Evolutionary conservation across 2,888 invertebrate genomes (phyloP), one percentile per base, ranked within the genome.

Genomic region (Dascillus cervinus): DNA sequence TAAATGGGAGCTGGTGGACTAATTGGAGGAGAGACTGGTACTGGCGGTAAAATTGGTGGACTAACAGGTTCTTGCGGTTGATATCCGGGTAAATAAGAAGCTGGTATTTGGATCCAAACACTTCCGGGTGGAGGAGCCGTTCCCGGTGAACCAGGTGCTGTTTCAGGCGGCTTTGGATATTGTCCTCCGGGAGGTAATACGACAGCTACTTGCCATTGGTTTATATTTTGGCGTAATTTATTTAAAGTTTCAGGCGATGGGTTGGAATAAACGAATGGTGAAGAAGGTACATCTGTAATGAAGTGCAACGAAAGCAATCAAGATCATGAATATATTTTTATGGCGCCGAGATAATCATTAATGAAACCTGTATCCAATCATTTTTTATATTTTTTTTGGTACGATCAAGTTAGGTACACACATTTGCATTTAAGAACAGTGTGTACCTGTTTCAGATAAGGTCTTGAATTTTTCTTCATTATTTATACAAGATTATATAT

Each of bases 201-300:
- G 11, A 53, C 48, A 1, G 52, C 49, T 9, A 56, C 42, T 33
- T 57, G 54, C 45, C 52, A 50, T 34, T 56, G 56, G 31, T 54
- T 53, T 9, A 53, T 41, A 29, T 51, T 44, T 29, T 39, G 39
- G 9, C 37, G 41, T 26, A 28, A 24, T 14, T 34, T 30, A n/a
- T 22, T 19, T 2, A 20, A 12, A 5, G 2, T 9, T 5, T n/a
- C 11, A 9, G 8, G 12, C 8, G 4, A 20, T 4, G 10, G 22
- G 6, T 6, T 17, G 10, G 27, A 14, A 3, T 27, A 3, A 3
- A 20, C 20, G 8, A 11, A 11, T 8, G 19, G 28, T 11, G 5
- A 9, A 5, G 28, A 10, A 3, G 11, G 4, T 13, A 28, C 21
- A 21, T 21, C 28, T 28, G 28, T 3, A 28, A 28, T 3, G 14